phyloP scores from a whole-genome alignment of 2,797 vertebrate genomes.

The Triplophysa yarkandensis region DNA sequence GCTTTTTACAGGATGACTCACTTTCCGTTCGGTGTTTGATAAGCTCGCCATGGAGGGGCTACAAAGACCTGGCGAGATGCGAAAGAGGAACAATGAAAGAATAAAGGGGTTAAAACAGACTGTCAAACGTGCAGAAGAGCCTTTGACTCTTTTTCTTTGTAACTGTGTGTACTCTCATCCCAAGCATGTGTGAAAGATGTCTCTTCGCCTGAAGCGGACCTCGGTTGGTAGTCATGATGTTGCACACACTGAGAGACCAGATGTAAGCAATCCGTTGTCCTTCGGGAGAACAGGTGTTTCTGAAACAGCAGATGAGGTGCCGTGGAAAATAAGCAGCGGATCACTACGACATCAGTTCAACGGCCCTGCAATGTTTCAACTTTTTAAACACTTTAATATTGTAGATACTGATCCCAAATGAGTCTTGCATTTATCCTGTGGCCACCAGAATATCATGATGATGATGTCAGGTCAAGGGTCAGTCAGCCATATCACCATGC shows the following conservation, averaged over 20 bases:
- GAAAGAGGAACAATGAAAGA: neutral
- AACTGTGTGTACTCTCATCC: neutral
- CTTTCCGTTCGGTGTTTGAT: conserved; percentile 7
- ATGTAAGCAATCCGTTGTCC: conserved; percentile 15
- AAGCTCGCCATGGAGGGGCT: conserved; percentile 1
- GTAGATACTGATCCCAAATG: neutral
- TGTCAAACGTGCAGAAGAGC: neutral
- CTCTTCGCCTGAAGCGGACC: conserved; percentile 4
- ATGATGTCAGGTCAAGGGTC: neutral
- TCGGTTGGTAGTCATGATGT: conserved; percentile 2
- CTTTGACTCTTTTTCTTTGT: neutral
- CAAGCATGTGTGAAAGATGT: neutral
- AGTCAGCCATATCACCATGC: neutral
- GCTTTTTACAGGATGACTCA: conserved; percentile 5
- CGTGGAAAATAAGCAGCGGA: conserved; percentile 12
- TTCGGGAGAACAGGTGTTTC: conserved; percentile 16
- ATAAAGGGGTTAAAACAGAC: neutral
- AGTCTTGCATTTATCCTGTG: neutral
- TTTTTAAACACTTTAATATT: too few species aligned
- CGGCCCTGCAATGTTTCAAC: neutral
- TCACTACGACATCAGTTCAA: conserved; percentile 5
- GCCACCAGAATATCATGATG: neutral
- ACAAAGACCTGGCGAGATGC: conserved; percentile 7
- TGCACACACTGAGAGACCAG: neutral
- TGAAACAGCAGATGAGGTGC: conserved; percentile 9